Evolutionary conservation across 2,113 vertebrate genomes (phyloP).

Genomic region (Atrichornis clamosus): DNA sequence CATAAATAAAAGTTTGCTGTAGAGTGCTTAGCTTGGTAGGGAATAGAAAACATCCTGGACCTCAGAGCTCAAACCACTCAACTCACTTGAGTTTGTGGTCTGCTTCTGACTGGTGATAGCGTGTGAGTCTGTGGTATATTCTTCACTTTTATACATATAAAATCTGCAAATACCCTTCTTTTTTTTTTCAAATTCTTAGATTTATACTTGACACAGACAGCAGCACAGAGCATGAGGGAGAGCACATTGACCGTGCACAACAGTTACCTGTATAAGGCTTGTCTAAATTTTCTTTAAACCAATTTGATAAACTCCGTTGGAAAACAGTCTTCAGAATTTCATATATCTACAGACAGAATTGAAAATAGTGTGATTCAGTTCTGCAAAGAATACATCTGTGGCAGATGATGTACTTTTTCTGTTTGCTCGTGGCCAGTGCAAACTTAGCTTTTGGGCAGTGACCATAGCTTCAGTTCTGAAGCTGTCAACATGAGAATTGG

Average conservation of each 20-base stretch:
- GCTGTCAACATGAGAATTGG: constrained; percentile 20
- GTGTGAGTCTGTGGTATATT: neutral
- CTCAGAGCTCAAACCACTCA: neutral
- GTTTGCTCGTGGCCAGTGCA: constrained; percentile 38
- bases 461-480: constrained; percentile 9
- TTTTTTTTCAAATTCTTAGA: neutral
- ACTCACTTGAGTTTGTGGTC: neutral
- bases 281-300: neutral
- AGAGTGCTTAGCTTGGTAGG: neutral
- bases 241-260: neutral
- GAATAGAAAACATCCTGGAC: neutral
- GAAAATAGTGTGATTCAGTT: neutral
- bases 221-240: neutral
- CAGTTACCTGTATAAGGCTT: neutral
- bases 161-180: neutral
- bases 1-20: neutral
- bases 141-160: neutral
- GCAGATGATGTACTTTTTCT: constrained; percentile 34
- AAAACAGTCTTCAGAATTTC: neutral
- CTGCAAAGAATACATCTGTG: constrained; percentile 3
- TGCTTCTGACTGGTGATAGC: neutral
- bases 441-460: constrained; percentile 43
- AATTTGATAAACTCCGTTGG: neutral
- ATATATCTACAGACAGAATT: neutral
- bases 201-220: neutral